Evolutionary conservation across 2,888 invertebrate genomes (phyloP).

Genomic region (Apodemia mormo): DNA sequence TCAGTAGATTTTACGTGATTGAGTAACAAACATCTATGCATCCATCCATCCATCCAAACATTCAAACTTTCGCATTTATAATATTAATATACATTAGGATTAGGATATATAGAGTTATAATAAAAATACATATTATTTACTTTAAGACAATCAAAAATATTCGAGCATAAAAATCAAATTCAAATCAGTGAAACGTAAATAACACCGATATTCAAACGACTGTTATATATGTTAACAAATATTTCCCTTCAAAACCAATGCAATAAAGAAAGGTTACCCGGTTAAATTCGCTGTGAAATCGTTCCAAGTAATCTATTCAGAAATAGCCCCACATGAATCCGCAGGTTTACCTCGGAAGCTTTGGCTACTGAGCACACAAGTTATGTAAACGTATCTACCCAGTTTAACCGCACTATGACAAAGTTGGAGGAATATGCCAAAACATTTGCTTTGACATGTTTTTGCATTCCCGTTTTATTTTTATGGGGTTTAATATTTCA

Average conservation of each 20-base stretch:
- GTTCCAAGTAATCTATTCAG: constrained; percentile 34
- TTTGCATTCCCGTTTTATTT: constrained; percentile 5
- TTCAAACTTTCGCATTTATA: too few relatives aligned
- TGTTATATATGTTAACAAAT: constrained; percentile 8
- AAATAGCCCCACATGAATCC: constrained; percentile 27
- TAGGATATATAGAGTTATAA: too few relatives aligned
- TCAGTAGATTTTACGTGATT: too few relatives aligned
- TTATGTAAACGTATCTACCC: constrained; percentile 26
- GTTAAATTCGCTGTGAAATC: constrained; percentile 34
- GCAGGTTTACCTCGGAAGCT: constrained; percentile 22
- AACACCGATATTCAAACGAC: constrained; percentile 3
- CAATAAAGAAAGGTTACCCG: constrained; percentile 29
- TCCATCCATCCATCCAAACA: too few relatives aligned
- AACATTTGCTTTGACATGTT: constrained; percentile 23
- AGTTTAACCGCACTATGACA: constrained; percentile 25
- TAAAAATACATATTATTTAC: too few relatives aligned
- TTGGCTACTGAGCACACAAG: constrained; percentile 26
- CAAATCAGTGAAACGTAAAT: constrained; percentile 1
- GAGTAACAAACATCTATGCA: too few relatives aligned
- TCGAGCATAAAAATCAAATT: neutral
- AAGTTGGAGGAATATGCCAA: constrained; percentile 24
- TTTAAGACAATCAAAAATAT: too few relatives aligned
- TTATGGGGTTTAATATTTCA: neutral
- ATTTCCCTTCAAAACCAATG: constrained; percentile 28
- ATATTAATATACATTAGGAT: too few relatives aligned